These are phyloP conservation scores for Caenorhabditis elegans DNA, from an alignment of 1,140 invertebrate genomes.

Conservation along the genomic window WBcel235 BX284606.5:14943001-14943500, in stretches of 20 bases:
- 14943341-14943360: constrained; percentile 74
- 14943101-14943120: constrained; percentile 66
- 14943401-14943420: not conserved
- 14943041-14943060: constrained; percentile 73
- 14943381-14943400: constrained; percentile 41
- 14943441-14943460: not conserved
- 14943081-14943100: constrained; percentile 68
- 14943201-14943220: constrained; percentile 72
- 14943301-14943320: constrained; percentile 73
- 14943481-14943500: not conserved
- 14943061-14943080: constrained; percentile 73
- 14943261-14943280: not conserved
- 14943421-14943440: not conserved
- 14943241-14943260: constrained; percentile 66
- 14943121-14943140: constrained; percentile 71
- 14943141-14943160: constrained; percentile 74
- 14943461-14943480: not conserved
- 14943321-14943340: constrained; percentile 75
- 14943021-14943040: constrained; percentile 75
- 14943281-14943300: too few relatives aligned
- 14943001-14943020: constrained; percentile 79
- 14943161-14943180: constrained; percentile 74
- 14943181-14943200: constrained; percentile 75
- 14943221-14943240: constrained; percentile 71
- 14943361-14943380: constrained; percentile 72